Base-by-base conservation (phyloP, 2,888 invertebrate species). In the Papilio elwesi region DNA sequence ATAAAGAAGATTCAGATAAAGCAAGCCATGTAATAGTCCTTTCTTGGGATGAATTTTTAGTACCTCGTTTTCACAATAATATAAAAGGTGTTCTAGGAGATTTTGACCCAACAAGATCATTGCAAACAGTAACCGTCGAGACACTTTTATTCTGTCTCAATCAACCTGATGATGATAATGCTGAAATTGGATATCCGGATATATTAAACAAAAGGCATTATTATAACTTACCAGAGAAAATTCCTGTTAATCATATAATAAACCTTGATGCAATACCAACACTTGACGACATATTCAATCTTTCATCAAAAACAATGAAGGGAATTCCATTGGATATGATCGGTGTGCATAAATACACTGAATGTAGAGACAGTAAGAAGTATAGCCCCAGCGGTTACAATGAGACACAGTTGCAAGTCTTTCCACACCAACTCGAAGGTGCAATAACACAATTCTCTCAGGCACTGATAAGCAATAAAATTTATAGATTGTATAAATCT, bases 41-140 rank as follows among this genome's bases (percentile, higher is more conserved):
- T 51, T 93, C 95, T 0, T 95, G 96, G 94, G 95, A 96, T 79
- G 96, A 96, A 78, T 96, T 95, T 78, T 82, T 96, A 66, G 95
- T 96, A 49, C 95, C 96, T 3, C 90, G 94, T 75, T 91, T 94
- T 64, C 95, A 95, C 78, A 93, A 91, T 75, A 94, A 91, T 48
- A 83, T 96, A 0, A 91, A 92, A 75, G 93, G 94, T 67, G 87
- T 96, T 57, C 81, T 96, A 64, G 88, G 89, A 73, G 94, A 95
- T 75, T 92, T 94, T 76, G 94, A 95, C 80, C 90, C 92, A 8
- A 89, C 86, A 53, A 87, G 91, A 76, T 87, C 87, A 72, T 77
- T 89, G 15, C 84, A 86, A 71, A 87, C 90, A 15, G 80, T 90
- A 11, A 82, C 85, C 76, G 82, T 90, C 0, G 85, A 89, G 74